A percentile compares a stretch with the other conserved stretches of the same genome.
These are phyloP conservation scores for Dasypus novemcinctus DNA, from an alignment of 2,113 vertebrate species.

Conservation along the genomic window DNA sequence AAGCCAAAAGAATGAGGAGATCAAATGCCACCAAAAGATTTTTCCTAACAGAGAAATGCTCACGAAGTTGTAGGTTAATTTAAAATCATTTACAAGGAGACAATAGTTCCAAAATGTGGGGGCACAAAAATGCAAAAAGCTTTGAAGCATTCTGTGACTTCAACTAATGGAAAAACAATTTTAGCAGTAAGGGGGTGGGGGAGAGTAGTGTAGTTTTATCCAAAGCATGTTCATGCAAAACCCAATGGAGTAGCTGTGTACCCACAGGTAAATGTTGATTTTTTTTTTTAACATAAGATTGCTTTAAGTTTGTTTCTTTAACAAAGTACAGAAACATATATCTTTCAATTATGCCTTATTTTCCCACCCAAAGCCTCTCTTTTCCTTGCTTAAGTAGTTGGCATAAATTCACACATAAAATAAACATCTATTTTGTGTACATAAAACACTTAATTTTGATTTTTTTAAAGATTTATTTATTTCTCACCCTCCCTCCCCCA, in stretches of 20 bases:
- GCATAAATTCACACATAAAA: slow-evolving; percentile 10
- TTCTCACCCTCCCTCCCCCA: too few species aligned
- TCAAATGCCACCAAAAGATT: background rate
- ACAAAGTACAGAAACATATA: background rate
- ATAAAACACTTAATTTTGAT: background rate
- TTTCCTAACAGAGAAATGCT: background rate
- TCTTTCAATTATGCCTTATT: background rate
- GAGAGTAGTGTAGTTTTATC: background rate
- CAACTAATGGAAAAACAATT: background rate
- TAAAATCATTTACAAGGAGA: background rate
- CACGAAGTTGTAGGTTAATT: background rate
- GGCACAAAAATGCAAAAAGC: background rate
- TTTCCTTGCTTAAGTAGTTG: background rate
- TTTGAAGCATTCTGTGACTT: background rate
- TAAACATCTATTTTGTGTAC: background rate
- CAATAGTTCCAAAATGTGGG: background rate
- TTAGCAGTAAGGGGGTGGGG: background rate
- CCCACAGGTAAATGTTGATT: background rate
- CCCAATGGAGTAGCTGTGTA: background rate
- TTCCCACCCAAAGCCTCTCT: background rate
- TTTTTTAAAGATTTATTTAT: too few species aligned
- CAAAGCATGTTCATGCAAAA: background rate
- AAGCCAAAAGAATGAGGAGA: background rate
- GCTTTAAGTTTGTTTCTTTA: background rate
- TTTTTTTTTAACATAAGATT: background rate